These are phyloP conservation scores for Eupeodes latifasciatus DNA, from an alignment of 2,888 invertebrate genomes.

Conservation along the genomic window DNA sequence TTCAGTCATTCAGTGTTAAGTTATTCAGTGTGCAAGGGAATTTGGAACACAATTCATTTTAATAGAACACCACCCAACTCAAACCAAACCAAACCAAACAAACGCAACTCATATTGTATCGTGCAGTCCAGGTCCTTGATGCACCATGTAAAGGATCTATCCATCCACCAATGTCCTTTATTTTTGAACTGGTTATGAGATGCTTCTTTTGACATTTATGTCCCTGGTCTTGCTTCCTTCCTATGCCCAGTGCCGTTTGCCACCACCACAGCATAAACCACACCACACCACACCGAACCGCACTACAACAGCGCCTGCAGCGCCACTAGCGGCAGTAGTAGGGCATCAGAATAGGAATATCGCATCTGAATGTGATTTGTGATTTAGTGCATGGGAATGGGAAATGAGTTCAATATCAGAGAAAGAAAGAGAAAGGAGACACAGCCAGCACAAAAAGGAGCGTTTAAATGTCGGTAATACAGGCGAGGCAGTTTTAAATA, in stretches of 20 bases:
- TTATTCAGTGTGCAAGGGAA: slow-evolving; percentile 31
- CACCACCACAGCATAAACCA: background rate
- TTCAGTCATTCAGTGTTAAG: slow-evolving; percentile 24
- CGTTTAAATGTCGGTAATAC: slow-evolving; percentile 30
- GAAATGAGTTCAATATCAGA: slow-evolving; percentile 75
- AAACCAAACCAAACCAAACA: background rate
- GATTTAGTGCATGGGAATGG: slow-evolving; percentile 68
- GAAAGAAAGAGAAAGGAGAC: slow-evolving; percentile 10
- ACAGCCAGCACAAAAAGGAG: slow-evolving; percentile 16
- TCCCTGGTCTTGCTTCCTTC: slow-evolving; percentile 43
- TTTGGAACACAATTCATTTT: slow-evolving; percentile 58
- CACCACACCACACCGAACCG: too few relatives aligned
- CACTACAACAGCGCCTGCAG: background rate
- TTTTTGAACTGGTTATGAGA: slow-evolving; percentile 51
- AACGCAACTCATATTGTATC: too few relatives aligned
- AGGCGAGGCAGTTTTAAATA: background rate
- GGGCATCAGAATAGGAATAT: background rate
- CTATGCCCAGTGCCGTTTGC: background rate
- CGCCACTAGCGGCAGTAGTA: slow-evolving; percentile 19
- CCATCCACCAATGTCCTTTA: slow-evolving; percentile 41
- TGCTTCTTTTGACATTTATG: slow-evolving; percentile 63
- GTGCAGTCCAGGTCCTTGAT: too few relatives aligned
- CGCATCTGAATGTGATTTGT: slow-evolving; percentile 71
- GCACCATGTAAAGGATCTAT: too few relatives aligned
- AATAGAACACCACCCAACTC: slow-evolving; percentile 54